These are phyloP conservation scores for Malurus melanocephalus DNA, from an alignment of 2,113 vertebrate species.

Conservation along the genomic window DNA sequence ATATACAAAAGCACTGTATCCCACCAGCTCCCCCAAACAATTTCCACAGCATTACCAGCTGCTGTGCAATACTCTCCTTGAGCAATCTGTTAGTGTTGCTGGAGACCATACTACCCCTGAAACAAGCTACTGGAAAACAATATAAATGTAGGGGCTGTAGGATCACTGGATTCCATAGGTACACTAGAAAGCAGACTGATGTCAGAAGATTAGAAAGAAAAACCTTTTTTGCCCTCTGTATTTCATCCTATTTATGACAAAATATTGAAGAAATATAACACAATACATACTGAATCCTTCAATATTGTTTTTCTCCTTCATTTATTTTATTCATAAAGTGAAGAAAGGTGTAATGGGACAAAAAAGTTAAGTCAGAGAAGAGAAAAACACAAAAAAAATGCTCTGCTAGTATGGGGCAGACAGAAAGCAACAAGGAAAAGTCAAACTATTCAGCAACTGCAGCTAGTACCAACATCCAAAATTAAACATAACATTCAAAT, in stretches of 20 bases:
- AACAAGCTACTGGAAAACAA: constrained; percentile 1
- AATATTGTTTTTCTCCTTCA: not conserved
- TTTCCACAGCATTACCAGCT: not conserved
- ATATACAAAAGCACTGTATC: not conserved
- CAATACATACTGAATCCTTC: not conserved
- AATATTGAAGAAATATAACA: not conserved
- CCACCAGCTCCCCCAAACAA: not conserved
- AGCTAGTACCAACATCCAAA: not conserved
- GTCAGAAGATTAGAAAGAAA: constrained; percentile 2
- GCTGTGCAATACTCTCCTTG: not conserved
- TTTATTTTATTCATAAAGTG: constrained; percentile 10
- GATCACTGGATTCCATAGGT: not conserved
- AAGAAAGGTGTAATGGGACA: not conserved
- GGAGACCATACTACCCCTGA: not conserved
- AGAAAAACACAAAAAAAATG: not conserved
- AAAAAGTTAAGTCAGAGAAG: too few relatives aligned
- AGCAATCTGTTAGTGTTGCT: not conserved
- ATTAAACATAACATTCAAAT: not conserved
- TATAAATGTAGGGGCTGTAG: not conserved
- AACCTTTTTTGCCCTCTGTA: not conserved
- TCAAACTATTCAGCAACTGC: not conserved
- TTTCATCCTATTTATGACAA: not conserved
- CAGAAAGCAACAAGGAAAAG: not conserved
- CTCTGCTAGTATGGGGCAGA: not conserved
- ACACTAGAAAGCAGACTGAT: constrained; percentile 13